Conservation (phyloP, 1,140 invertebrate genomes). For the Melitaea cinxia region DNA sequence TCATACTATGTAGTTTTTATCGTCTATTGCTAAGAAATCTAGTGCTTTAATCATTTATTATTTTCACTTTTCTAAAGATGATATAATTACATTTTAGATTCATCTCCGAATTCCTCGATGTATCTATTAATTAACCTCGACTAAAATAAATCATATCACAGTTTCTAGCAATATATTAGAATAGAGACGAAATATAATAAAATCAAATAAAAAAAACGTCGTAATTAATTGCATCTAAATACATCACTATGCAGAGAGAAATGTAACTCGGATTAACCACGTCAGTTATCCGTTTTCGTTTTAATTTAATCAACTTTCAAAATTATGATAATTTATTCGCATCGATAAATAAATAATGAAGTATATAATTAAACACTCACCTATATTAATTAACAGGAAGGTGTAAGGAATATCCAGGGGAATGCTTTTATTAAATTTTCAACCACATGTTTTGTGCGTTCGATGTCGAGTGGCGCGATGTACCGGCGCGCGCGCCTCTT, state of each 20-base stretch:
- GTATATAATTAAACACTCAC: constrained; percentile 34
- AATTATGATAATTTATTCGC: not conserved
- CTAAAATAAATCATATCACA: too few species aligned
- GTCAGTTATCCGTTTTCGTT: constrained; percentile 16
- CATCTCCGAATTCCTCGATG: too few species aligned
- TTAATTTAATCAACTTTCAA: constrained; percentile 34
- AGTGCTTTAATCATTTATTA: too few species aligned
- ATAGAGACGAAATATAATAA: not conserved
- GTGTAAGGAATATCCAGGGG: constrained; percentile 18
- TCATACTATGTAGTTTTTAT: too few species aligned
- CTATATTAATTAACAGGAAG: constrained; percentile 14
- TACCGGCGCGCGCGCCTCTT: constrained; percentile 45
- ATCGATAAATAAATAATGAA: constrained; percentile 10
- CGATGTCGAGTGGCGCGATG: constrained; percentile 41
- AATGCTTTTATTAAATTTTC: constrained; percentile 20
- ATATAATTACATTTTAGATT: too few species aligned
- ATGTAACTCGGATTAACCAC: constrained; percentile 24
- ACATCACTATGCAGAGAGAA: constrained; percentile 2
- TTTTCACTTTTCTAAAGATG: too few species aligned
- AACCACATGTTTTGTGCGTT: constrained; percentile 39
- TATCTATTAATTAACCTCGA: too few species aligned
- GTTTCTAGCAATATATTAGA: not conserved
- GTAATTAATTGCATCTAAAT: constrained; percentile 1
- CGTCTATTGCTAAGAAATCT: too few species aligned
- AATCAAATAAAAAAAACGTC: not conserved